A percentile compares a stretch with the other conserved stretches of the same genome.
Evolutionary conservation across 2,888 invertebrate species (phyloP).

Genomic region (Dicycla oo): DNA sequence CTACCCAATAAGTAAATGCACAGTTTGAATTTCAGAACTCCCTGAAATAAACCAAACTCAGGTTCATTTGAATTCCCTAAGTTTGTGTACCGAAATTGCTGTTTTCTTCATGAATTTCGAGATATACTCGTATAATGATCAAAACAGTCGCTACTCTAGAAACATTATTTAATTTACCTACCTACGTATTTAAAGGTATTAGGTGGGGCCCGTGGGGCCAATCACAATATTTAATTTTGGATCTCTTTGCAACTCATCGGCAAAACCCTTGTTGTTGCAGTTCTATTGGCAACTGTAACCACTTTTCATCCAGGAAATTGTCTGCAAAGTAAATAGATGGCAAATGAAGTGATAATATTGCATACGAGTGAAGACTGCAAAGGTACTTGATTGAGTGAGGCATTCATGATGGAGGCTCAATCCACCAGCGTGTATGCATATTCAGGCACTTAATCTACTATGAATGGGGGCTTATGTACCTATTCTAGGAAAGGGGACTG

Average conservation of each 20-base stretch:
- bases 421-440: neutral
- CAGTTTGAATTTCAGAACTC: constrained; percentile 3
- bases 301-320: neutral
- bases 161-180: neutral
- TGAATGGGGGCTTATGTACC: neutral
- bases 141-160: neutral
- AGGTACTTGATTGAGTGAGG: neutral
- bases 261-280: neutral
- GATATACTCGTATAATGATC: neutral
- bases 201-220: neutral
- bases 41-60: constrained; percentile 1
- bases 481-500: neutral
- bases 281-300: neutral
- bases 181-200: neutral
- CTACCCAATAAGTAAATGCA: too few relatives aligned
- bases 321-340: too few relatives aligned
- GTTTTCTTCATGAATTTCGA: neutral
- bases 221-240: neutral
- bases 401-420: neutral
- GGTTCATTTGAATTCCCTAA: neutral
- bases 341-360: neutral
- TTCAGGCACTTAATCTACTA: neutral
- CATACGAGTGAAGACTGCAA: neutral
- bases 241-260: neutral
- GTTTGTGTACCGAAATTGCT: constrained; percentile 1